Conservation (phyloP, 2,113 vertebrate genomes). For the Siniperca knerii region DNA sequence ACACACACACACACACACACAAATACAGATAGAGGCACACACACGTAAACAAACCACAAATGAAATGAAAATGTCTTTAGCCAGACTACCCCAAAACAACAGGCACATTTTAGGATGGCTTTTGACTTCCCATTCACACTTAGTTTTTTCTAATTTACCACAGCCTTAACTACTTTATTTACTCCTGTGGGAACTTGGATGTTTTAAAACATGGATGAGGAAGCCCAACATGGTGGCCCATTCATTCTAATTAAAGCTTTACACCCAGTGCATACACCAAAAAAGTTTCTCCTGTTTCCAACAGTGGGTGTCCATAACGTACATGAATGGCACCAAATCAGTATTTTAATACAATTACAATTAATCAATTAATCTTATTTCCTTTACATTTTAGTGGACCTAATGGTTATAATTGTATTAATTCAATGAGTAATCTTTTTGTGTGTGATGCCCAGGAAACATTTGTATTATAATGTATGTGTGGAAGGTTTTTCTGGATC, state of each 20-base stretch:
- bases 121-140: slow-evolving; percentile 12
- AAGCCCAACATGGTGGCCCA: not conserved
- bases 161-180: not conserved
- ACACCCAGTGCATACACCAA: too few relatives aligned
- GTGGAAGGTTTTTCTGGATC: not conserved
- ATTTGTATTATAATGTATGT: not conserved
- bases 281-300: not conserved
- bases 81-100: slow-evolving; percentile 2
- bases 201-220: slow-evolving; percentile 1
- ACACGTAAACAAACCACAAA: slow-evolving; percentile 13
- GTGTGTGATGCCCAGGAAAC: not conserved
- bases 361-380: not conserved
- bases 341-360: not conserved
- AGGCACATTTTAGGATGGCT: slow-evolving; percentile 1
- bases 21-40: not conserved
- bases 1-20: not conserved
- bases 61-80: not conserved
- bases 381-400: not conserved
- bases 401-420: not conserved
- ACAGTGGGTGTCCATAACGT: not conserved
- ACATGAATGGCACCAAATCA: not conserved
- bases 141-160: slow-evolving; percentile 2
- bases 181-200: slow-evolving; percentile 2
- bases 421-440: not conserved
- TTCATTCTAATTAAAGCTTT: slow-evolving; percentile 1